Conservation (phyloP, 2,113 vertebrate genomes). For the Nycticryphes semicollaris region DNA sequence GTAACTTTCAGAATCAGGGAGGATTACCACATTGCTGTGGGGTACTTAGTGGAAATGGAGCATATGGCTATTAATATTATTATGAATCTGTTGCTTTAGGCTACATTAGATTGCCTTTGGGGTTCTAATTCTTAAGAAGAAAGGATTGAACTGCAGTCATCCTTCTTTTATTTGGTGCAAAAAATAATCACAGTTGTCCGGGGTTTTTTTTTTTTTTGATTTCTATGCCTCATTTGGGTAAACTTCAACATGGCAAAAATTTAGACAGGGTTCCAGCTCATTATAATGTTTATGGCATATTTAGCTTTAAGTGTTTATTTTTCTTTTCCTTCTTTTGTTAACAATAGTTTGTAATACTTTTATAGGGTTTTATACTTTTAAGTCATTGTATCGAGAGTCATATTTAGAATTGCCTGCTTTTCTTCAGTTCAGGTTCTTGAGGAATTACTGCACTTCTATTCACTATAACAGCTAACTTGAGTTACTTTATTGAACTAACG, state of each 20-base stretch:
- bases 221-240: neutral
- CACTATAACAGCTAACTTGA: neutral
- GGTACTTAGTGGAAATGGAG: constrained; percentile 20
- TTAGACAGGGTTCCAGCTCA: neutral
- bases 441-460: neutral
- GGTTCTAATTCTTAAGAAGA: constrained; percentile 33
- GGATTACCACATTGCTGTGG: neutral
- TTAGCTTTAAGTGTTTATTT: neutral
- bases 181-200: neutral
- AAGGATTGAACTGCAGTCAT: constrained; percentile 1
- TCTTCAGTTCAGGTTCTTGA: neutral
- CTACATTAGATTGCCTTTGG: constrained; percentile 25
- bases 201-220: neutral
- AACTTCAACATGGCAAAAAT: neutral
- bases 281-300: neutral
- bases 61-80: constrained; percentile 55
- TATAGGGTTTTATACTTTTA: neutral
- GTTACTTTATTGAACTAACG: neutral
- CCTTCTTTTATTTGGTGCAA: neutral
- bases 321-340: neutral
- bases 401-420: neutral
- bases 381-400: neutral
- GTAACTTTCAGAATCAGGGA: constrained; percentile 10
- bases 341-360: neutral
- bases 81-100: constrained; percentile 46